A percentile compares a stretch with the other conserved stretches of the same genome.
These are phyloP conservation scores for Vidua chalybeata DNA, from an alignment of 2,113 vertebrate species.

Conservation along the genomic window DNA sequence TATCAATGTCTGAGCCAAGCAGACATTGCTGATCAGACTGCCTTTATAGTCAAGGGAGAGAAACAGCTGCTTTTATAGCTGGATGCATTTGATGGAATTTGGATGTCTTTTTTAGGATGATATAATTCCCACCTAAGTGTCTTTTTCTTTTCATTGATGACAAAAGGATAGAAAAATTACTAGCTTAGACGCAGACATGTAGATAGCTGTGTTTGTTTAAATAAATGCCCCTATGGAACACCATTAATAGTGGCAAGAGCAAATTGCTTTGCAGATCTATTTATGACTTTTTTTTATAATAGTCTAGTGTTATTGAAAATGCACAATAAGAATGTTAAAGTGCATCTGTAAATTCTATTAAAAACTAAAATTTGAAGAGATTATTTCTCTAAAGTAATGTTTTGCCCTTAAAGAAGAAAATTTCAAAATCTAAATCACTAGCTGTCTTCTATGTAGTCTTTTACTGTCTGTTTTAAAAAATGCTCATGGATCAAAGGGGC, in stretches of 20 bases:
- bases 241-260: neutral
- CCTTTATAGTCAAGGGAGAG: neutral
- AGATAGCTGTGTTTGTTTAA: neutral
- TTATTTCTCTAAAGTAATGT: neutral
- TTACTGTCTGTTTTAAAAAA: neutral
- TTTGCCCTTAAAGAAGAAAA: neutral
- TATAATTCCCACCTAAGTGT: neutral
- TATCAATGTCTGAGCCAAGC: neutral
- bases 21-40: neutral
- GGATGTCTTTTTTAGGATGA: neutral
- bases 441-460: neutral
- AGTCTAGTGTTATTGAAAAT: neutral
- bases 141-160: neutral
- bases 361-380: neutral
- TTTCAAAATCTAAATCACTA: neutral
- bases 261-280: neutral
- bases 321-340: neutral
- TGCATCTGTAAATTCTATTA: neutral
- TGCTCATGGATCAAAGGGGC: neutral
- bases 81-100: neutral
- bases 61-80: neutral
- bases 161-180: neutral
- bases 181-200: neutral
- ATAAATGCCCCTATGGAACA: neutral
- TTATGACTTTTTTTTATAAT: neutral